Evolutionary conservation across 2,113 vertebrate species (phyloP).

Genomic region (Promerops cafer): DNA sequence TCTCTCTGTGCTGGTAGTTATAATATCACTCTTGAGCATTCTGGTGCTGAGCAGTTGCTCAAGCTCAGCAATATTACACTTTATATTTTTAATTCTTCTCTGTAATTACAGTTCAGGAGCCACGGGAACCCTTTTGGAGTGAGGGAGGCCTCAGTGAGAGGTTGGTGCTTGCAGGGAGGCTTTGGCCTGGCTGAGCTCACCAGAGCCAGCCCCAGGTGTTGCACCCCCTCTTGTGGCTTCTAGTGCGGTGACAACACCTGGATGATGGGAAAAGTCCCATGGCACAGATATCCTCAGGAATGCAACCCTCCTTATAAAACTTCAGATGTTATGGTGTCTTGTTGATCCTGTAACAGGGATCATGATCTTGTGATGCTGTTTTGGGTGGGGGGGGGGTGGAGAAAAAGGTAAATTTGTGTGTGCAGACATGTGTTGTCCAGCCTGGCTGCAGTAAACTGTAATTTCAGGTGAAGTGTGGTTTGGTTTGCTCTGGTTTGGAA

Average conservation of each 20-base stretch:
- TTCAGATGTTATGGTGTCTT: rapidly evolving
- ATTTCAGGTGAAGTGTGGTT: background rate
- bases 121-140: background rate
- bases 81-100: background rate
- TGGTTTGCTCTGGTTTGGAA: background rate
- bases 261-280: no score
- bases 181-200: background rate
- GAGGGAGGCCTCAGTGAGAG: background rate
- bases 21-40: background rate
- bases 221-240: background rate
- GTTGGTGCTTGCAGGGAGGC: background rate
- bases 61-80: background rate
- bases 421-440: background rate
- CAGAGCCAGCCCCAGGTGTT: background rate
- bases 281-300: background rate
- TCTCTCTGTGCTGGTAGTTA: background rate
- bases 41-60: background rate
- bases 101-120: background rate
- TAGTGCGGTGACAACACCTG: rapidly evolving
- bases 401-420: background rate
- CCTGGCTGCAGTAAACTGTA: background rate
- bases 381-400: rapidly evolving
- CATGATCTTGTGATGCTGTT: background rate
- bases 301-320: no score
- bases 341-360: rapidly evolving